Evolutionary conservation across 2,113 vertebrate genomes (phyloP).

Genomic region (Baryphthengus martii): DNA sequence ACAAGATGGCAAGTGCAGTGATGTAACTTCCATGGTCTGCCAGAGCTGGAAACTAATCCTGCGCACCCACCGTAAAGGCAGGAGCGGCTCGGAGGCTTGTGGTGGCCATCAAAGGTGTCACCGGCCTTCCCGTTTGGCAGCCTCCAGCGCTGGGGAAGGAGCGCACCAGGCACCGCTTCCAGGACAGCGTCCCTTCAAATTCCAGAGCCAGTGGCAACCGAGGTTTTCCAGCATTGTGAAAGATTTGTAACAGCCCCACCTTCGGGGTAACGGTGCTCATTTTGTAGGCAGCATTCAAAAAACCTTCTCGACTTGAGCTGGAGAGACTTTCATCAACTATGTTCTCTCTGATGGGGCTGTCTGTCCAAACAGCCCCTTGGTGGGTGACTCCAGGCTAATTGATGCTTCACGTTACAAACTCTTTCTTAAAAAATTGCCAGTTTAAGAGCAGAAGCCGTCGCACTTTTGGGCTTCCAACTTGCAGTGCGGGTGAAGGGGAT

Average conservation of each 20-base stretch:
- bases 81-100: background rate
- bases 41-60: background rate
- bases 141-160: background rate
- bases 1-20: background rate
- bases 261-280: background rate
- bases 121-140: background rate
- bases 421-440: accelerated
- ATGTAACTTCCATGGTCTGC: background rate
- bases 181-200: background rate
- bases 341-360: background rate
- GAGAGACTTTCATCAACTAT: background rate
- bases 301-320: background rate
- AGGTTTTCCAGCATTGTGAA: background rate
- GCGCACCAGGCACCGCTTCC: accelerated
- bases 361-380: background rate
- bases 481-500: background rate
- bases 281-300: background rate
- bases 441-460: background rate
- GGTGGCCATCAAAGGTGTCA: accelerated
- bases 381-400: background rate
- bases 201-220: background rate
- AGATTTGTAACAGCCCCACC: background rate
- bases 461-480: background rate
- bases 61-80: accelerated
- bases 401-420: background rate